Evolutionary conservation across 2,113 vertebrate genomes (phyloP), one percentile per base, ranked within the genome.

Genomic region (Salvelinus fontinalis): DNA sequence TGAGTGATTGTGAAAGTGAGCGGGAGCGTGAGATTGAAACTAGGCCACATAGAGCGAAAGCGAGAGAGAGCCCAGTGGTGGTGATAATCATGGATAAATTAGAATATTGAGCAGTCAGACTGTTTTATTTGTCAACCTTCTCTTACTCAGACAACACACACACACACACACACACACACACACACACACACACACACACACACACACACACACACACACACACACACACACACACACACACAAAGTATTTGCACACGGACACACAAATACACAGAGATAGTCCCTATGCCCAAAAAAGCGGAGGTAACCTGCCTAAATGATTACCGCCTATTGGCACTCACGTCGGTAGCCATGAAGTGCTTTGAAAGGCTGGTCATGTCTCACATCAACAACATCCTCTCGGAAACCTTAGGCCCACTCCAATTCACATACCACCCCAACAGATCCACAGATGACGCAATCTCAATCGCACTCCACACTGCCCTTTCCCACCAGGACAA

Each of bases 61-160:
- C 3, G 49, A 51, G 3, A 39, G 27, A 67, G 20, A 44, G 54
- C 5, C 57, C n/a, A 39, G 12, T 73, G 4, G n/a, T 39, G 71
- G 24, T 64, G 67, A 64, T 26, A 62, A 14, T 65, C 68, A 24
- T 3, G 70, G 6, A 67, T 72, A 22, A 26, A 24, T 18, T 27
- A 44, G 22, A 39, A 20, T 74, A 75, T 22, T 70, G 57, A 71
- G 60, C 34, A 34, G 3, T 31, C 57, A 39, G 9, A 5, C 27
- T 74, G 18, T 62, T 77, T 75, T 16, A 72, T 59, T 72, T 49
- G 14, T 29, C 59, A 20, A 3, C 49, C 18, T 24, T 31, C 48
- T 22, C 18, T 34, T 39, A 73, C 27, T 24, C 31, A 48, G 12
- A 1, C 14, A 73, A 8, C n/a, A 51, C 29, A 31, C 29, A 31